Base-by-base conservation (phyloP, 2,797 vertebrate genomes). In the Gobio occitaniae region DNA sequence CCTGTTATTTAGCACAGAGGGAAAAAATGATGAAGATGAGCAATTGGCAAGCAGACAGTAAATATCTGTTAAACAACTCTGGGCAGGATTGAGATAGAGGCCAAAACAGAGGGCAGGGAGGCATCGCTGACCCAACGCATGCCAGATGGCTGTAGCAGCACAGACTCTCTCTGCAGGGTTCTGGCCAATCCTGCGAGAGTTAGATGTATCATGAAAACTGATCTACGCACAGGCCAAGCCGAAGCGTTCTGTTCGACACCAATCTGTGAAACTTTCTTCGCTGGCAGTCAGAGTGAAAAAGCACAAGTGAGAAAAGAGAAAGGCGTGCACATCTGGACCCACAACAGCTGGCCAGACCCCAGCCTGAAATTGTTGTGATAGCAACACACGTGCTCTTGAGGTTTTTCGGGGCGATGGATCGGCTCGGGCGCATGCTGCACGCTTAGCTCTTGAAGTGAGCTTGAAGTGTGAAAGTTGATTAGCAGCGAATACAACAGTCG, bases 91-190 rank as follows among this genome's bases (percentile, higher is more conserved):
- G 71, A 44, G 29, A 71, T 76, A 38, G 77, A 52, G 82, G 80
- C 54, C 83, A 77, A 78, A 61, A 81, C 68, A 80, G 71, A 88
- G 79, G 77, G 44, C 61, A 68, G 32, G 56, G 59, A 72, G 41
- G 48, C 38, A 84, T 78, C 71, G 66, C 48, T 78, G 84, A 86
- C 86, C 81, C 84, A 68, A 48, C 9, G 25, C 63, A 78, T 68
- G 70, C 74, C 84, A 84, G 82, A 89, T 87, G 88, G 86, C 68
- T 81, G n/a, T 77, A 41, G 44, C 76, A 77, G 69, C 72, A 85
- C 88, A 78, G 86, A 79, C 74, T 87, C 78, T 80, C 84, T 82
- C 82, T 17, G 78, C 86, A 84, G 86, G 78, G 68, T 82, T 87
- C 78, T 89, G 88, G 68, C 80, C 70, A 82, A 63, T 68, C 74